Conservation (phyloP, 1,140 invertebrate species). For the Drosophila athabasca region DNA sequence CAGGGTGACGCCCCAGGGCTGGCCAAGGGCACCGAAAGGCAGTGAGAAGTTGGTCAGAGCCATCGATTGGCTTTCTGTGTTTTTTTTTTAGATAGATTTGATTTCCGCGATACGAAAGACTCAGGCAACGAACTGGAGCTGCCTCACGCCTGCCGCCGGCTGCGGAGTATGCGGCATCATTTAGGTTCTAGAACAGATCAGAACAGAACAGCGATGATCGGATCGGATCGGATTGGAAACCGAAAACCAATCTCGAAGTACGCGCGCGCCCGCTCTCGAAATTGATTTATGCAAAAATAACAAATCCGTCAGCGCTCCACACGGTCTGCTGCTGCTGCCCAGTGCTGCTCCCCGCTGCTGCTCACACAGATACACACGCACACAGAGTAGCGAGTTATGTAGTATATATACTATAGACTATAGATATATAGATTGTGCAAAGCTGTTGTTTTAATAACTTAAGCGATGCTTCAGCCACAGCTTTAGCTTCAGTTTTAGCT, state of each 20-base stretch:
- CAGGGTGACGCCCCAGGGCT: slow-evolving; percentile 77
- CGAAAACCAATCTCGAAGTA: slow-evolving; percentile 36
- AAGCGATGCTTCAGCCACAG: slow-evolving; percentile 40
- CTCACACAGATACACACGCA: slow-evolving; percentile 23
- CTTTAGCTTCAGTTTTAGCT: slow-evolving; percentile 3
- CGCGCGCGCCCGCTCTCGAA: slow-evolving; percentile 57
- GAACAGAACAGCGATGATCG: slow-evolving; percentile 10
- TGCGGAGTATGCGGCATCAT: slow-evolving; percentile 36
- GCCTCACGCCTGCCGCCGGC: background rate
- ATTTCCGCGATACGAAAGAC: slow-evolving; percentile 57
- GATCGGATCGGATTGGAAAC: too few species aligned
- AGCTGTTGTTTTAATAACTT: slow-evolving; percentile 69
- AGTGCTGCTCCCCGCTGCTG: slow-evolving; percentile 22
- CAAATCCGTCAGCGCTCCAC: slow-evolving; percentile 52
- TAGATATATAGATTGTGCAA: slow-evolving; percentile 58
- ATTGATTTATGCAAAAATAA: slow-evolving; percentile 74
- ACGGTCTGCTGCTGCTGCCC: slow-evolving; percentile 31
- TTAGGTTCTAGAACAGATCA: slow-evolving; percentile 25
- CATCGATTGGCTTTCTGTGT: slow-evolving; percentile 45
- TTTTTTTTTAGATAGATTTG: slow-evolving; percentile 7
- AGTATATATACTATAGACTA: slow-evolving; percentile 30
- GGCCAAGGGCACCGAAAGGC: slow-evolving; percentile 73
- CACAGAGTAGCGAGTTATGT: slow-evolving; percentile 51
- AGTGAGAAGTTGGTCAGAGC: slow-evolving; percentile 81
- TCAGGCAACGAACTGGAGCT: slow-evolving; percentile 67